Percentiles rank a stretch among this genome's conserved stretches.
These are phyloP conservation scores for Melieria omissa DNA, from an alignment of 2,888 invertebrate species.

Conservation along the genomic window DNA sequence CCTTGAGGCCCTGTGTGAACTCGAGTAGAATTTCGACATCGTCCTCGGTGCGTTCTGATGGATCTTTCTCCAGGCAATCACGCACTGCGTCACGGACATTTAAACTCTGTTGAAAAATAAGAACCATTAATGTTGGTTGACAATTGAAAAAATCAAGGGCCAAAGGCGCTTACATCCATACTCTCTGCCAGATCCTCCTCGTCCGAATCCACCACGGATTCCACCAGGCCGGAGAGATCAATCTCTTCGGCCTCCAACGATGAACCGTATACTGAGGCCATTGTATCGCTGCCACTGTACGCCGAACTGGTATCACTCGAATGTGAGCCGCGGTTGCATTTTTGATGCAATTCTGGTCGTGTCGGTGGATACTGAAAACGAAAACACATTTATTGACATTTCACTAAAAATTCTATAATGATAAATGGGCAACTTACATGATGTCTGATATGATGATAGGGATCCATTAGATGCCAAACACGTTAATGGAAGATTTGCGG, in stretches of 20 bases:
- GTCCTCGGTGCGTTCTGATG: conserved; percentile 92
- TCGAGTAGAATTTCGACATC: conserved; percentile 96
- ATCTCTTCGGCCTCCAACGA: conserved; percentile 85
- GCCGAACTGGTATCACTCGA: conserved; percentile 96
- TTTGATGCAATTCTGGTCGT: conserved; percentile 82
- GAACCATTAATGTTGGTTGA: neutral
- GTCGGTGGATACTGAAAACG: conserved; percentile 48
- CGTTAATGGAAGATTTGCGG: conserved; percentile 30
- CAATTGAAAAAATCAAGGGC: neutral
- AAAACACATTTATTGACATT: conserved; percentile 31
- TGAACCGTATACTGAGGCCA: conserved; percentile 92
- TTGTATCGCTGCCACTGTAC: conserved; percentile 95
- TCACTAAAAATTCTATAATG: conserved; percentile 2
- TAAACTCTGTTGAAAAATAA: conserved; percentile 72
- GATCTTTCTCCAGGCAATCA: conserved; percentile 98
- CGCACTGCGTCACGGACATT: conserved; percentile 94
- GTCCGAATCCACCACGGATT: conserved; percentile 96
- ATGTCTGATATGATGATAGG: conserved; percentile 62
- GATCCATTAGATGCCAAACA: conserved; percentile 55
- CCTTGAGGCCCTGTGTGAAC: conserved; percentile 97
- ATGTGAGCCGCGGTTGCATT: conserved; percentile 83
- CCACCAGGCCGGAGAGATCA: conserved; percentile 92
- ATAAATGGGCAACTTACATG: conserved; percentile 52
- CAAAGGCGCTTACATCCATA: conserved; percentile 76
- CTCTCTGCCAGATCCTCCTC: conserved; percentile 91